phyloP scores from a whole-genome alignment of 2,888 invertebrate genomes.

The Bembecia ichneumoniformis region DNA sequence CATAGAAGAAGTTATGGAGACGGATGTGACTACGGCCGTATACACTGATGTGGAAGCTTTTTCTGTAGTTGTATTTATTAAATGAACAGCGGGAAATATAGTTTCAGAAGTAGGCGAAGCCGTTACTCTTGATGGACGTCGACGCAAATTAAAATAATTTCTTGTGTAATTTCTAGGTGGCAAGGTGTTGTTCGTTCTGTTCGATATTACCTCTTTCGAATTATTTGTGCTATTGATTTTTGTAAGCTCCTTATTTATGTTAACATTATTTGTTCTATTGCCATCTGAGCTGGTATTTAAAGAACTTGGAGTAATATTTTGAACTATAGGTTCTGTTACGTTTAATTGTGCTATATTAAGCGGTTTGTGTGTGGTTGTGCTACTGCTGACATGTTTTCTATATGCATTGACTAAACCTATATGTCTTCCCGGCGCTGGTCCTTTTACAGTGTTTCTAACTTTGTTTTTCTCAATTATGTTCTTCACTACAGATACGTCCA shows the following conservation, averaged over 20 bases:
- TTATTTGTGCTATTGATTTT: constrained; percentile 19
- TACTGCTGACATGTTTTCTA: constrained; percentile 48
- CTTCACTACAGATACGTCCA: constrained; percentile 74
- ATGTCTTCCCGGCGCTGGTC: constrained; percentile 60
- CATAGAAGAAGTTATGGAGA: constrained; percentile 66
- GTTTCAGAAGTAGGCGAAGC: constrained; percentile 40
- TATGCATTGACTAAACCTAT: constrained; percentile 63
- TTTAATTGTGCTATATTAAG: constrained; percentile 39
- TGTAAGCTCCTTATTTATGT: constrained; percentile 17
- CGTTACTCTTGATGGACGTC: constrained; percentile 46
- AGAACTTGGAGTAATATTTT: constrained; percentile 29
- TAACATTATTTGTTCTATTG: constrained; percentile 22
- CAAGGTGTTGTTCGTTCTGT: constrained; percentile 26
- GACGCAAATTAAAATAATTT: constrained; percentile 46
- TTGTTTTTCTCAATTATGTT: constrained; percentile 68
- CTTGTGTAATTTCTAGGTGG: constrained; percentile 48
- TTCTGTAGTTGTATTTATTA: constrained; percentile 49
- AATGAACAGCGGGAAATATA: constrained; percentile 14
- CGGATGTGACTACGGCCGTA: constrained; percentile 67
- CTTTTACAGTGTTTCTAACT: constrained; percentile 63
- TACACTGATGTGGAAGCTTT: constrained; percentile 63
- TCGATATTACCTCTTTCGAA: background rate
- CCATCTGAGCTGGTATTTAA: constrained; percentile 30
- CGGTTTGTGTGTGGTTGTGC: constrained; percentile 37
- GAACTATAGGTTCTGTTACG: constrained; percentile 37